Evolutionary conservation across 2,113 vertebrate genomes (phyloP).

Genomic region (Pristiophorus japonicus): DNA sequence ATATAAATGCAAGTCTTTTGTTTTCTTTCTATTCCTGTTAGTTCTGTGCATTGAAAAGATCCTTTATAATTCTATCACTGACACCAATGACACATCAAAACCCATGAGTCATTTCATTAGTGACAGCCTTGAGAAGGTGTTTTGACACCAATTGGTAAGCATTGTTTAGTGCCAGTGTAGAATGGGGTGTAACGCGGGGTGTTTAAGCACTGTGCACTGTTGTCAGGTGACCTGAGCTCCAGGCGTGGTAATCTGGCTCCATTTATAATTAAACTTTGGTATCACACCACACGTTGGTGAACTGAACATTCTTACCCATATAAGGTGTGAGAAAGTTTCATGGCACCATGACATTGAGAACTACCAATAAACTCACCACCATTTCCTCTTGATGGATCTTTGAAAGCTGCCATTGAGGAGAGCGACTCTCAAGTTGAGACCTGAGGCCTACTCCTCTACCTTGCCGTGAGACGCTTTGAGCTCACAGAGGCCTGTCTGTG

Average conservation of each 20-base stretch:
- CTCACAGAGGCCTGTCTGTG: background rate
- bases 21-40: background rate
- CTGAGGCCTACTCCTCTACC: background rate
- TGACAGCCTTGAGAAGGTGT: no score
- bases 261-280: background rate
- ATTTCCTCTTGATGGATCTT: background rate
- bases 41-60: no score
- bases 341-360: background rate
- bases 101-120: no score
- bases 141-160: no score
- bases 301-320: background rate
- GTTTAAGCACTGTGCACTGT: background rate
- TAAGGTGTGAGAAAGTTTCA: background rate
- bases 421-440: background rate
- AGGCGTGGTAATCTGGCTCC: background rate
- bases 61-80: background rate
- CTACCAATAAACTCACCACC: background rate
- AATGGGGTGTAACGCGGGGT: background rate
- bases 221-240: background rate
- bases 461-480: background rate
- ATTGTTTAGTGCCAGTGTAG: no score
- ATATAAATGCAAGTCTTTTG: no score
- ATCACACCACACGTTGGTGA: background rate
- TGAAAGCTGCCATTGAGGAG: background rate
- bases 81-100: background rate